Base-by-base conservation (phyloP, 2,113 vertebrate genomes). In the Promerops cafer region DNA sequence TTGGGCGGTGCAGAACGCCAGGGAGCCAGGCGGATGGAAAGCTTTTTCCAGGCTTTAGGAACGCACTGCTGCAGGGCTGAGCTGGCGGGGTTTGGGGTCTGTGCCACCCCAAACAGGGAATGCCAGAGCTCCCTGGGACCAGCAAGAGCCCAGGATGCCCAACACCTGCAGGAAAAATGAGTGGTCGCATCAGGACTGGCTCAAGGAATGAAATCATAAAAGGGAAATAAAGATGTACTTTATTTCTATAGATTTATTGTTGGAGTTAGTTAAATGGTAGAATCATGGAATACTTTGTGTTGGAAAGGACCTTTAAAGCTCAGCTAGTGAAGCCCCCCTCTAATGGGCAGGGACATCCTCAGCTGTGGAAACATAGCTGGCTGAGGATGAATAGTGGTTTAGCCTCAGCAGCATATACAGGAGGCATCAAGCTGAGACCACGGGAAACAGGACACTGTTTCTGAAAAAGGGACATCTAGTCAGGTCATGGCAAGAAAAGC, bases 61-160 rank as follows among this genome's bases (percentile, higher is more conserved):
- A n/a, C 7, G 11, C 24, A 10, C 16, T 57, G 28, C 72, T 79
- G 40, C 24, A 37, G 31, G 16, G 45, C 47, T 3, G 44, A 49
- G 27, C n/a, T 53, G 10, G 27, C 10, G 5, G 21, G 0, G 0
- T 52, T 14, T 22, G 28, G 26, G 16, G 30, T 54, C 26, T 22
- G 6, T 4, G 1, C 11, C 35, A 21, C 77, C 44, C n/a, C 11
- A 31, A 45, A 24, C 3, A 1, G 37, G 66, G 35, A 63, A 33
- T 50, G 5, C 11, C 13, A 18, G n/a, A 1, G 2, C 16, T 24
- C 31, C 33, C 31, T 28, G 50, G 15, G 18, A 33, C 13, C 1
- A 9, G 17, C 15, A 44, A 11, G 35, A 89, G 30, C 35, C 57
- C 0, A 0, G 8, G 9, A 35, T 47, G 9, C 6, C 8, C 37